phyloP scores from a whole-genome alignment of 2,113 vertebrate genomes.

The Pipra filicauda region DNA sequence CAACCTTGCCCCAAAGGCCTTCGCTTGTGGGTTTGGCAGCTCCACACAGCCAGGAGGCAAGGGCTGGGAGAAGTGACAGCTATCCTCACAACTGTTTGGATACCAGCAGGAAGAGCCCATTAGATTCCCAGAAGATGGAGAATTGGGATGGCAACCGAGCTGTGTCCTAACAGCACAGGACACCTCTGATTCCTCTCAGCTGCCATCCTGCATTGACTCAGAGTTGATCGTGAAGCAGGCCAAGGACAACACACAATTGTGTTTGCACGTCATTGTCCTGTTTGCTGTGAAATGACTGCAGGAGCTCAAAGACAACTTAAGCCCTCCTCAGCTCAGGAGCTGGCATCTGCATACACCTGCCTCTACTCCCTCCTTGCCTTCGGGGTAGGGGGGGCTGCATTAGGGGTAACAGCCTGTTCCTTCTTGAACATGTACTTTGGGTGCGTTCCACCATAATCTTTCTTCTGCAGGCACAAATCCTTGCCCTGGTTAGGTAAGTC shows the following conservation, averaged over 20 bases:
- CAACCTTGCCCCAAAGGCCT: not conserved
- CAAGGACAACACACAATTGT: not conserved
- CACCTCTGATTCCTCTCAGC: not conserved
- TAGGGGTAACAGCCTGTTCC: not conserved
- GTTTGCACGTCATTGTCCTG: not conserved
- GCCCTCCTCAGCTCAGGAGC: not conserved
- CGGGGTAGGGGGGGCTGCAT: accelerated
- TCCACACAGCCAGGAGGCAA: not conserved
- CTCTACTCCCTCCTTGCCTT: not conserved
- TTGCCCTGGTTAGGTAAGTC: not conserved
- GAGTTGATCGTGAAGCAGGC: not conserved
- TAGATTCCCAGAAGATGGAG: not conserved
- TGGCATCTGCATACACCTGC: not conserved
- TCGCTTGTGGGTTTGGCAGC: accelerated
- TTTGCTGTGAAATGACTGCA: not conserved
- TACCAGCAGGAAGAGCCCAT: not conserved
- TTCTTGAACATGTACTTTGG: not conserved
- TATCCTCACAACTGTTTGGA: not conserved
- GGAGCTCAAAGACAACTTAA: not conserved
- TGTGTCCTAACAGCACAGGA: accelerated
- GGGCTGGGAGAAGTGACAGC: not conserved
- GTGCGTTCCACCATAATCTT: not conserved
- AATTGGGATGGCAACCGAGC: not conserved
- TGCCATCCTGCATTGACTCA: not conserved
- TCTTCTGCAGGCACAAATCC: not conserved